Base-by-base conservation (phyloP, 2,113 vertebrate genomes). In the Anthoscopus minutus region DNA sequence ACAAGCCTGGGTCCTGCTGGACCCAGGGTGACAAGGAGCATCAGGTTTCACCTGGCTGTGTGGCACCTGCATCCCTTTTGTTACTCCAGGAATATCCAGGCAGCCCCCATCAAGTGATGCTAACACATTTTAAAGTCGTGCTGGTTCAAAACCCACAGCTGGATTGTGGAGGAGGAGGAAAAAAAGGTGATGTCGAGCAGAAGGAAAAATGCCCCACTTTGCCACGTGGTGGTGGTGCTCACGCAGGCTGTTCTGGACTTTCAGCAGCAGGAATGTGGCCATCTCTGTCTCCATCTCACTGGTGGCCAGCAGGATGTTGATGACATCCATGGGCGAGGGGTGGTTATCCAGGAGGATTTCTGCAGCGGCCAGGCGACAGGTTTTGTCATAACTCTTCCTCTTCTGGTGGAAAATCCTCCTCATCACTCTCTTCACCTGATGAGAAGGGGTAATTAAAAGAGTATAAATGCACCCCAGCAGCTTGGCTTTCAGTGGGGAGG, bases 331-430 rank as follows among this genome's bases (percentile, higher is more conserved):
- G 64, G 89, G 50, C 0, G 3, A 80, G 71, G 95, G 92, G 6
- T 96, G 40, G 2, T 91, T 91, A 4, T 96, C 80, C 10, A 98
- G 84, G 30, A 98, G 95, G 45, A 97, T 85, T 85, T 97, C 96
- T 5, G 96, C 97, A 30, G 97, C 97, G 0, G 96, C 91, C 69
- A 98, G 50, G 60, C 97, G 97, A 56, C 95, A 96, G 0, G 76
- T 84, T 54, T 89, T 96, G 17, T 88, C 86, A 0, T 97, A 97
- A 23, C 45, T 78, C 76, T 38, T 94, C 47, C 27, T 81, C 15
- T 85, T 93, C 93, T 97, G 85, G 1, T 97, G 95, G 93, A 98
- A 96, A 90, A 98, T 97, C 74, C 88, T 94, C 60, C 93, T 97
- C 96, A 97, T 96, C 4, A 38, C 88, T 51, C 0, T 44, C 85